Base-by-base conservation (phyloP, 2,797 vertebrate species). In the Paramormyrops hopkinsi region DNA sequence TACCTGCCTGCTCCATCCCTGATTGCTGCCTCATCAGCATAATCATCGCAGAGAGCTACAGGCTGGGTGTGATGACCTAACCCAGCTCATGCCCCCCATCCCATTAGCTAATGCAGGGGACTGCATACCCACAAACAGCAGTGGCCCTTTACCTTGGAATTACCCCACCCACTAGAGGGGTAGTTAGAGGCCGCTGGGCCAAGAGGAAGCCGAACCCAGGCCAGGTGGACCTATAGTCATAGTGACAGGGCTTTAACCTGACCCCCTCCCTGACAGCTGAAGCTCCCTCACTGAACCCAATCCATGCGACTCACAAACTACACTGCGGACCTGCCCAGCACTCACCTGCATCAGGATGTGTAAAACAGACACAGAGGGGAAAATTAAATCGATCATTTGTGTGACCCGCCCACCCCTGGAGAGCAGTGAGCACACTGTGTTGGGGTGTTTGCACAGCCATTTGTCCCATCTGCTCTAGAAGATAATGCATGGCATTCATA, bases 1-100 rank as follows among this genome's bases (percentile, higher is more conserved):
- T 50, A 41, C 37, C 8, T 14, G 17, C 4, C 48, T n/a, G 14
- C 37, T 53, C 29, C 14, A 37, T 84, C 69, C 50, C n/a, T 41
- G 33, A 54, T 54, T 88, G 51, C 83, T 41, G 41, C 41, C 84
- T 90, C 65, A 86, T 88, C 85, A 69, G 54, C 33, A 41, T 7
- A 51, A 33, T 46, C n/a, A 65, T 50, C 41, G 44, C 22, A 29
- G 41, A 41, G 14, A 8, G 37, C 41, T 46, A 44, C n/a, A 29
- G 17, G 12, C 37, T 14, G 48, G 53, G 25, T 29, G 51, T 50
- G 37, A 11, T n/a, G 5, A 2, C 1, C 6, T 84, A 53, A 83
- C 83, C 44, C 86, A 48, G 41, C 54, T 65, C 44, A 11, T n/a
- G 41, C 44, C 65, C 65, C 48, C 87, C 29, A 19, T 22, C 25